Conservation (phyloP, 2,797 vertebrate species). For the Peromyscus aztecus region DNA sequence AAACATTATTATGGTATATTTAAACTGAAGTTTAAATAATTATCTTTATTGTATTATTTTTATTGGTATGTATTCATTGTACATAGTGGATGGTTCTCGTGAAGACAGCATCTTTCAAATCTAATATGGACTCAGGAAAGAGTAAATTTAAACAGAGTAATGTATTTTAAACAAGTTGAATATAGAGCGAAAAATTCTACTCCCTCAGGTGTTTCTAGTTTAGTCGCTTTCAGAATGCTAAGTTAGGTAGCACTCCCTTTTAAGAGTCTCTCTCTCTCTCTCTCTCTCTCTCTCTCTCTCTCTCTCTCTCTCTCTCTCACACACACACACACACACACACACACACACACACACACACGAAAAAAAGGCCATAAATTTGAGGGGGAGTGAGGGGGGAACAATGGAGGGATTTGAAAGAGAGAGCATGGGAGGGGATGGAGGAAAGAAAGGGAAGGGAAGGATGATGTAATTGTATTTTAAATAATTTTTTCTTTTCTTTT, state of each 20-base stretch:
- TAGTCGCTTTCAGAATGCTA: background rate
- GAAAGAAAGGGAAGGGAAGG: background rate
- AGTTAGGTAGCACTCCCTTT: background rate
- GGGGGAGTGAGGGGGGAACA: no score
- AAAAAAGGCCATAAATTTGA: background rate
- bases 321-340: background rate
- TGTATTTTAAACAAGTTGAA: background rate
- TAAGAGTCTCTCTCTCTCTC: no score
- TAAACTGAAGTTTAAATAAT: background rate
- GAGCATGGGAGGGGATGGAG: background rate
- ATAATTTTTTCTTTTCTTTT: background rate
- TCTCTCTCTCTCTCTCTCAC: no score
- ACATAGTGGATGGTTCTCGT: background rate
- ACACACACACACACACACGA: background rate
- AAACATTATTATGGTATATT: background rate
- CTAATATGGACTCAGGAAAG: background rate
- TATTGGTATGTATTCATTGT: background rate
- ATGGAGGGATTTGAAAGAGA: background rate
- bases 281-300: no score
- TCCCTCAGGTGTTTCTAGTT: background rate
- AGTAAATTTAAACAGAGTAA: background rate
- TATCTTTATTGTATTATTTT: background rate
- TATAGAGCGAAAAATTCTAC: constrained; percentile 18
- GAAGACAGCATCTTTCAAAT: background rate
- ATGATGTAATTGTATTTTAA: background rate